phyloP scores from a whole-genome alignment of 2,888 invertebrate genomes.

The Drosophila cyrtoloma region DNA sequence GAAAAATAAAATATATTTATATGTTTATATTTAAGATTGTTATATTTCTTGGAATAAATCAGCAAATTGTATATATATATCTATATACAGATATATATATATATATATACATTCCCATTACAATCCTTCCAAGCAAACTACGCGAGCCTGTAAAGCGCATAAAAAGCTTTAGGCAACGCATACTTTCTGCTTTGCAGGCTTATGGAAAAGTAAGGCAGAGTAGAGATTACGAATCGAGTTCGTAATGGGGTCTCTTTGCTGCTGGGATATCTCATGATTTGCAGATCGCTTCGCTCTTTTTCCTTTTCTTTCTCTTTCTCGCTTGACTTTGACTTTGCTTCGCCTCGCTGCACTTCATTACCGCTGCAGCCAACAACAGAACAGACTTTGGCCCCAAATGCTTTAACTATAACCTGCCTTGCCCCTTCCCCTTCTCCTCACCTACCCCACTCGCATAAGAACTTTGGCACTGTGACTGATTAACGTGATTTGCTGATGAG shows the following conservation, averaged over 20 bases:
- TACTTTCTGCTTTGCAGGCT: background rate
- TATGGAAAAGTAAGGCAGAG: background rate
- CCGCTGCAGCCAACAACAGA: slow-evolving; percentile 38
- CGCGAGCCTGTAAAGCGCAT: background rate
- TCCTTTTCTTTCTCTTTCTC: background rate
- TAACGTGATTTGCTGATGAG: slow-evolving; percentile 71
- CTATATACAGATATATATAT: too few species aligned
- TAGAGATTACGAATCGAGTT: background rate
- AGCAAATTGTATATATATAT: background rate
- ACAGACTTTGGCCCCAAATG: slow-evolving; percentile 52
- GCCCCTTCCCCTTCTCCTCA: background rate
- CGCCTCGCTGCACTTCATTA: slow-evolving; percentile 61
- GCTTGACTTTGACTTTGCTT: slow-evolving; percentile 16
- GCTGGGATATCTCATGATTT: background rate
- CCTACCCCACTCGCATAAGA: slow-evolving; percentile 7
- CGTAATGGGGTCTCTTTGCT: background rate
- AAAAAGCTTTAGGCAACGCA: background rate
- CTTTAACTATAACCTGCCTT: slow-evolving; percentile 40
- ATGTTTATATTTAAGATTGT: background rate
- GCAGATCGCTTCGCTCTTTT: slow-evolving; percentile 2
- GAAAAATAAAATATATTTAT: background rate
- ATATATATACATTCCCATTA: too few species aligned
- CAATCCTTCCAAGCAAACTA: background rate
- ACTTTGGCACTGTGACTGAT: slow-evolving; percentile 59
- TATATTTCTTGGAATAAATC: background rate